Percentiles rank a stretch among this genome's conserved stretches.
Evolutionary conservation across 2,113 vertebrate species (phyloP).

Genomic region (Platichthys stellatus): DNA sequence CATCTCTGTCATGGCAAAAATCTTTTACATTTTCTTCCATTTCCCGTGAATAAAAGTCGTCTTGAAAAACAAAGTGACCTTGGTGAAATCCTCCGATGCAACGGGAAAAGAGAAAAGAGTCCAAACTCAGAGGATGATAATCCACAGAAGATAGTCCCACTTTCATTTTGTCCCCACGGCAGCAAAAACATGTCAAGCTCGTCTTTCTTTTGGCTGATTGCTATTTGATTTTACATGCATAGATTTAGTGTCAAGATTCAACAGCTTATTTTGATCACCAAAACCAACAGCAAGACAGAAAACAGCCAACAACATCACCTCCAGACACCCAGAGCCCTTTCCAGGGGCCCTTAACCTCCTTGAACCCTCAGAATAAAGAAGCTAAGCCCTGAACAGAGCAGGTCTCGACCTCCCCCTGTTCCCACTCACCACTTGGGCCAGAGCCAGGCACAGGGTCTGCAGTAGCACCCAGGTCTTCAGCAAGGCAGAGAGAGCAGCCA

Average conservation of each 20-base stretch:
- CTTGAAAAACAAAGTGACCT: neutral
- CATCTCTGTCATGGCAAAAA: constrained; percentile 25
- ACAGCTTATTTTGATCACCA: neutral
- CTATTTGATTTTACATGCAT: constrained; percentile 10
- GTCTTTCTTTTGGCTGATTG: neutral
- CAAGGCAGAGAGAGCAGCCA: constrained; percentile 79
- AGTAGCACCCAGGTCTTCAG: constrained; percentile 84
- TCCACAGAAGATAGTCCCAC: constrained; percentile 33
- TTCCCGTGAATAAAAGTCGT: constrained; percentile 10
- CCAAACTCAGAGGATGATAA: constrained; percentile 33
- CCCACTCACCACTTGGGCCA: constrained; percentile 94
- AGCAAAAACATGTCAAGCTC: constrained; percentile 17
- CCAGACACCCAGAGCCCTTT: constrained; percentile 15
- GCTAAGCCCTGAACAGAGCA: constrained; percentile 5
- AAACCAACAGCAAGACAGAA: constrained; percentile 9
- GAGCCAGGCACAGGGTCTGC: constrained; percentile 85
- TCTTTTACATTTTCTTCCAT: neutral
- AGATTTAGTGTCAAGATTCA: neutral
- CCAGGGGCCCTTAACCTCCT: constrained; percentile 10
- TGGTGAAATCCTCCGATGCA: constrained; percentile 12
- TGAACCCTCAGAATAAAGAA: constrained; percentile 26
- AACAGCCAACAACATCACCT: constrained; percentile 6
- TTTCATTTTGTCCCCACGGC: constrained; percentile 26
- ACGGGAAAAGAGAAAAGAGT: neutral
- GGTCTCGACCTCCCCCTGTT: constrained; percentile 36